These are phyloP conservation scores for Agonopterix subpropinquella DNA, from an alignment of 2,888 invertebrate species.

Conservation along the genomic window DNA sequence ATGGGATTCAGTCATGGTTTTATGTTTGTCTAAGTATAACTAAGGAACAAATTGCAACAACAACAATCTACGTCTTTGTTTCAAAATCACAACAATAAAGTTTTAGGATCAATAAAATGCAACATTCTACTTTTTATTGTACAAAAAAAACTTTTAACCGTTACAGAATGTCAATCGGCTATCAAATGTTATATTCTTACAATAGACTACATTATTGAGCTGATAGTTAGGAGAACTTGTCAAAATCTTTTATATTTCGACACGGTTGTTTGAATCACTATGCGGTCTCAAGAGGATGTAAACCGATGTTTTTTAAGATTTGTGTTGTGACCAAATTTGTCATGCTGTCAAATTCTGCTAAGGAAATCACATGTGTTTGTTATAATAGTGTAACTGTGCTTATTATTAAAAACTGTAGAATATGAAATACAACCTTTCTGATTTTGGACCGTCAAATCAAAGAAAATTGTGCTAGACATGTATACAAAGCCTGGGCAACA, in stretches of 20 bases:
- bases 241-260: not conserved
- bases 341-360: not conserved
- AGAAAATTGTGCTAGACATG: no score
- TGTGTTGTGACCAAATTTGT: not conserved
- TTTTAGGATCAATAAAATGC: no score
- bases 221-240: not conserved
- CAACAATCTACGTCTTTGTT: not conserved
- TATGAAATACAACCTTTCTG: no score
- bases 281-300: not conserved
- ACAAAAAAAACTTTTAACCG: not conserved
- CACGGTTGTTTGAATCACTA: not conserved
- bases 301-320: not conserved
- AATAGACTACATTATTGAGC: not conserved
- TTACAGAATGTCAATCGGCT: not conserved
- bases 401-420: no score
- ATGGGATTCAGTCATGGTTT: no score
- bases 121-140: no score
- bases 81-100: not conserved
- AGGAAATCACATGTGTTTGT: no score
- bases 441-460: no score
- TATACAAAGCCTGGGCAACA: no score
- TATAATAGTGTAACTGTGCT: no score
- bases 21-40: no score
- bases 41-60: no score
- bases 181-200: not conserved